Evolutionary conservation across 2,888 invertebrate species (phyloP).

Genomic region (Endomychus coccineus): DNA sequence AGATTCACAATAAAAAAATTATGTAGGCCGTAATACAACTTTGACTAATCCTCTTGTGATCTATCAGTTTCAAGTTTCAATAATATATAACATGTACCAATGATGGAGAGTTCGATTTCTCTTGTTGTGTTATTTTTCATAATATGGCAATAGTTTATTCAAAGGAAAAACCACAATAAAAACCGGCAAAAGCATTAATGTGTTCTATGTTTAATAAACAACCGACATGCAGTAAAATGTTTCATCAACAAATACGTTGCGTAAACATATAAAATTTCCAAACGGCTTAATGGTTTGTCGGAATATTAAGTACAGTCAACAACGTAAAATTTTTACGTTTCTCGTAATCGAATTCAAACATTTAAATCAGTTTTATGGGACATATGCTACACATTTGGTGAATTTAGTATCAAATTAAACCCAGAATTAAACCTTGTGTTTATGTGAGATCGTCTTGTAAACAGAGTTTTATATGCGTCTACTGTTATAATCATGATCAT

Average conservation of each 20-base stretch:
- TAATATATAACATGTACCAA: no score
- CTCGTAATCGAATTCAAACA: constrained; percentile 26
- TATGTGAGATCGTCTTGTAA: constrained; percentile 10
- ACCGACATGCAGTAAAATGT: constrained; percentile 18
- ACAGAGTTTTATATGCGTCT: no score
- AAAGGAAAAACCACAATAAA: constrained; percentile 10
- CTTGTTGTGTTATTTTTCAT: no score
- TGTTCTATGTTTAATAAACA: constrained; percentile 28
- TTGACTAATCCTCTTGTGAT: no score
- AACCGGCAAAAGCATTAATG: constrained; percentile 15
- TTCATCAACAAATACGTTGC: constrained; percentile 31
- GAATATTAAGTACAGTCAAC: constrained; percentile 27
- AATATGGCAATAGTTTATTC: no score
- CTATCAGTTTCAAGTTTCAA: no score
- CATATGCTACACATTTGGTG: constrained; percentile 31
- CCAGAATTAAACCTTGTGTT: constrained; percentile 16
- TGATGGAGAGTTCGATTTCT: no score
- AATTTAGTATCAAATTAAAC: constrained; percentile 25
- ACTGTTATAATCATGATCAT: no score
- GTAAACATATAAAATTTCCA: constrained; percentile 35
- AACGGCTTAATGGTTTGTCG: constrained; percentile 35
- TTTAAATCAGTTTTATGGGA: constrained; percentile 28
- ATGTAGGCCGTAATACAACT: no score
- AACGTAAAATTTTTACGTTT: constrained; percentile 13
- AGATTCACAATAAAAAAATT: no score